Evolutionary conservation across 1,140 invertebrate genomes (phyloP).

Genomic region (Araneus ventricosus): DNA sequence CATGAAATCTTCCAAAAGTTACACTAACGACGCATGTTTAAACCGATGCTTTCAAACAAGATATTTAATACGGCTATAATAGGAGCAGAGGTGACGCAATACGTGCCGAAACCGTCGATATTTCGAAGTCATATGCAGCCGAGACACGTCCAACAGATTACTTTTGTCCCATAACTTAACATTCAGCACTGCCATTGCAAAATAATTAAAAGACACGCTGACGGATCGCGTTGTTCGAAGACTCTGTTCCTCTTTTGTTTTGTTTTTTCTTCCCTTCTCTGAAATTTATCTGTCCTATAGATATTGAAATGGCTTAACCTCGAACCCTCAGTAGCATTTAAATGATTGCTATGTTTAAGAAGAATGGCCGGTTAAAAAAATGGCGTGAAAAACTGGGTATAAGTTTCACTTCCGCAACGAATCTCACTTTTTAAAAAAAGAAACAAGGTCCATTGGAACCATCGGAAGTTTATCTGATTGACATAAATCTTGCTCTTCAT

Average conservation of each 20-base stretch:
- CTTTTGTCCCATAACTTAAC: constrained; percentile 33
- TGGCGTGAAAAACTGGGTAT: not conserved
- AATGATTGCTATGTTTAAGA: constrained; percentile 43
- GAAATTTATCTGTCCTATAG: constrained; percentile 63
- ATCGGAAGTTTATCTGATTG: constrained; percentile 74
- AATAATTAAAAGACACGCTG: constrained; percentile 58
- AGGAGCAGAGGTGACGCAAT: constrained; percentile 10
- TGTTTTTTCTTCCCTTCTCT: constrained; percentile 23
- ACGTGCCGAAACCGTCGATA: not conserved
- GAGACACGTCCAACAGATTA: constrained; percentile 52
- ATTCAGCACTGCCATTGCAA: constrained; percentile 56
- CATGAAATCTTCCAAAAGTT: not conserved
- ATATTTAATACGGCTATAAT: constrained; percentile 52
- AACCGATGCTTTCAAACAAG: not conserved
- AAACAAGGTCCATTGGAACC: constrained; percentile 45
- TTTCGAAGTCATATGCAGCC: constrained; percentile 37
- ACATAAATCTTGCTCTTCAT: constrained; percentile 67
- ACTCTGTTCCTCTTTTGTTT: constrained; percentile 6
- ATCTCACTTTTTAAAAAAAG: constrained; percentile 57
- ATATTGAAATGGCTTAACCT: constrained; percentile 68
- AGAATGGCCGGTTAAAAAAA: not conserved
- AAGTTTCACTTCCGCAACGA: constrained; percentile 57
- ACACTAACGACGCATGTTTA: not conserved
- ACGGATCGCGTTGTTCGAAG: constrained; percentile 22
- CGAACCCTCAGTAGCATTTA: constrained; percentile 61